These are phyloP conservation scores for Cheilosia impressa DNA, from an alignment of 2,888 invertebrate genomes.

Conservation along the genomic window DNA sequence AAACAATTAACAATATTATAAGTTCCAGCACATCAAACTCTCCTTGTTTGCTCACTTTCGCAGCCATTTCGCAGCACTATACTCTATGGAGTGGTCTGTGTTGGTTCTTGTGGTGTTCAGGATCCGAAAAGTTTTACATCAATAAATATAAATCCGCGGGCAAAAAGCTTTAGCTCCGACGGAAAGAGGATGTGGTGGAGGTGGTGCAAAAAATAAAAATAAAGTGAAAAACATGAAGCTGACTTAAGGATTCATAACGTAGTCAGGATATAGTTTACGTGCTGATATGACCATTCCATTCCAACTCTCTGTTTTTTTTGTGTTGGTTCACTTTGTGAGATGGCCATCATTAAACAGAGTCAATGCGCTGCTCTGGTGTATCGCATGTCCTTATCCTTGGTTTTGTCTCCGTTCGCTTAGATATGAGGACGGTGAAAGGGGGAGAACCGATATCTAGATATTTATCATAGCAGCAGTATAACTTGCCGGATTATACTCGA, in stretches of 20 bases:
- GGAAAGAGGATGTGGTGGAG: neutral
- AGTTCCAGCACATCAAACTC: slow-evolving; percentile 69
- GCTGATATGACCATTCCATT: slow-evolving; percentile 60
- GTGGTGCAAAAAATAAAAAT: neutral
- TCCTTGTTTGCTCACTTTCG: slow-evolving; percentile 52
- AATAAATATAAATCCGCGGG: slow-evolving; percentile 74
- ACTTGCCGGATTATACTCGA: slow-evolving; percentile 77
- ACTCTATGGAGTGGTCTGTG: neutral
- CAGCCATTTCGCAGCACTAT: slow-evolving; percentile 3
- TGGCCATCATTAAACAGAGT: slow-evolving; percentile 64
- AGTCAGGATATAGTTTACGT: slow-evolving; percentile 71
- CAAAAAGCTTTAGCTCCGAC: slow-evolving; percentile 59
- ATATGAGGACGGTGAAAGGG: neutral
- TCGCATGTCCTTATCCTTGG: slow-evolving; percentile 62
- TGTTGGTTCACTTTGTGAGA: slow-evolving; percentile 65
- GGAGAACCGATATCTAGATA: slow-evolving; percentile 60
- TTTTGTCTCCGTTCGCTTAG: slow-evolving; percentile 33
- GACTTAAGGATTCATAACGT: slow-evolving; percentile 70
- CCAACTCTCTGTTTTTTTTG: slow-evolving; percentile 4
- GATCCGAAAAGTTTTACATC: slow-evolving; percentile 70
- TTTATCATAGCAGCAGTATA: slow-evolving; percentile 74
- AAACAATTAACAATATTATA: slow-evolving; percentile 75
- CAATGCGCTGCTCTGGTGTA: slow-evolving; percentile 29
- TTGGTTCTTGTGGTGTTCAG: slow-evolving; percentile 40
- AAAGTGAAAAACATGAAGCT: slow-evolving; percentile 1